Evolutionary conservation across 2,113 vertebrate species (phyloP), one percentile per base, ranked within the genome.

Genomic region (Promerops cafer): DNA sequence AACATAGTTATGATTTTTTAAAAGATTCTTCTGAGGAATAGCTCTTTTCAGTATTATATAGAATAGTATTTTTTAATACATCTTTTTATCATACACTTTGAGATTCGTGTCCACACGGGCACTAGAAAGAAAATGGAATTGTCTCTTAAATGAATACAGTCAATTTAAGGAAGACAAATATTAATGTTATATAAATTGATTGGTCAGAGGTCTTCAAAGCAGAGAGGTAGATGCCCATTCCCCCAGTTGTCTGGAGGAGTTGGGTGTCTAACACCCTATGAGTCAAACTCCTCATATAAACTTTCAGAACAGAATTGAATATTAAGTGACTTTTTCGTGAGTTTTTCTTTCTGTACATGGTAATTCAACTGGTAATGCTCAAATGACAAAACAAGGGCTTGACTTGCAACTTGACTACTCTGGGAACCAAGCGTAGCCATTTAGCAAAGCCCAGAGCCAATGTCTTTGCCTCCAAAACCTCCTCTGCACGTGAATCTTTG

Each of bases 81-180:
- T 68, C 64, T 77, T 88, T 83, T 81, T 83, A 71, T 81, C 50
- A 31, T 30, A 37, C 42, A 20, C 72, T 88, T 80, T 65, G 65
- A 83, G 64, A 75, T 59, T 87, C 1, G 2, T 81, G 47, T 26
- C 71, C 79, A 86, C 79, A 68, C 64, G 22, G 85, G n/a, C 26
- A 68, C 52, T 75, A 71, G 83, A 75, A 81, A 28, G 61, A 54
- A 94, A 94, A 95, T 22, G 44, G 86, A 91, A 90, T 93, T 72
- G 81, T 84, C 56, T 90, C 61, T 91, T 76, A 65, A 94, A 92
- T 95, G n/a, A 93, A 94, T 69, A 57, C 53, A 84, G 68, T 75
- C 75, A 91, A 69, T 89, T 93, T 92, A 92, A 93, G 64, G 71
- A 86, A 80, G 87, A 54, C 39, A 88, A 92, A 80, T 74, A 86